Evolutionary conservation across 64 coral and sea anemone genomes (phyloP).

Genomic region (Porites lutea): DNA sequence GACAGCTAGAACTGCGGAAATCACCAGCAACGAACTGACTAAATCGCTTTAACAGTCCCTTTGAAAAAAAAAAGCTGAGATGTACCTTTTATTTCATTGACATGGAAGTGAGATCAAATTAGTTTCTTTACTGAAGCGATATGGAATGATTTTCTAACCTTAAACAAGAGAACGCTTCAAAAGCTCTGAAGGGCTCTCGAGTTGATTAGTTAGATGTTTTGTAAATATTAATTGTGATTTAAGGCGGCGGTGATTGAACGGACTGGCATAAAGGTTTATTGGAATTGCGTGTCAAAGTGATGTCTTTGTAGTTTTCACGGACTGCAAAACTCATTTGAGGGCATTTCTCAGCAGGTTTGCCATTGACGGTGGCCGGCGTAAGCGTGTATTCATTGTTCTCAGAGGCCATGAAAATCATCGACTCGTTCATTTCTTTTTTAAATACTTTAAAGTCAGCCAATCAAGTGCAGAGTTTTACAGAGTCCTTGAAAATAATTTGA

Average conservation of each 20-base stretch:
- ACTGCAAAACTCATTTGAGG: conserved; percentile 19
- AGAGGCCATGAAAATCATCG: not conserved
- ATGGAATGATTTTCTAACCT: no score
- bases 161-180: no score
- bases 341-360: conserved; percentile 6
- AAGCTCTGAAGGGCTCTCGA: no score
- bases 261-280: not conserved
- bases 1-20: not conserved
- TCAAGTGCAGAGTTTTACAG: no score
- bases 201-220: not conserved
- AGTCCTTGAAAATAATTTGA: no score
- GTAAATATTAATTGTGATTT: not conserved
- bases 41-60: conserved; percentile 25
- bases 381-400: not conserved
- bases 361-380: not conserved
- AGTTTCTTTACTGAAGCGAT: not conserved
- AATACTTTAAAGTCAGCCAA: no score
- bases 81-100: not conserved
- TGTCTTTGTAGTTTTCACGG: not conserved
- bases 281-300: not conserved
- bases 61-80: not conserved
- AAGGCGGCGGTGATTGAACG: not conserved
- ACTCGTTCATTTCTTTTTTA: no score
- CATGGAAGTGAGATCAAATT: not conserved
- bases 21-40: not conserved